phyloP scores from a whole-genome alignment of 2,888 invertebrate species.

The Acanthosepion lycidas region DNA sequence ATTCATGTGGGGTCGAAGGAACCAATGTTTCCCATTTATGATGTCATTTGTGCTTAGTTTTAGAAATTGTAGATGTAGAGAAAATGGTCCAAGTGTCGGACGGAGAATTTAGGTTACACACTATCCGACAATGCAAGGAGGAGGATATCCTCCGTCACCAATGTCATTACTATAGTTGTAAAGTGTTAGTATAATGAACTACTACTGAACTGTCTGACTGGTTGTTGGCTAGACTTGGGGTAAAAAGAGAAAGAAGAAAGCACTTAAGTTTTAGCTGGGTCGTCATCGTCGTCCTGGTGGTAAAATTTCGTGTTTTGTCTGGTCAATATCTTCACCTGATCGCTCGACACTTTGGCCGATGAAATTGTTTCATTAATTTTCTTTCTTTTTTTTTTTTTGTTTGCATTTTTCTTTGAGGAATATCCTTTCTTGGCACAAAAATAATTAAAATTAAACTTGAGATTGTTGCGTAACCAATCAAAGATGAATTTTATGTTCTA shows the following conservation, averaged over 20 bases:
- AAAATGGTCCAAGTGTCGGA: not conserved
- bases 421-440: not conserved
- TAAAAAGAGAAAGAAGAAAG: not conserved
- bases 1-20: not conserved
- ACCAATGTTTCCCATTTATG: not conserved
- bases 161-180: not conserved
- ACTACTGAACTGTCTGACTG: not conserved
- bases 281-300: not conserved
- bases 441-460: too few relatives aligned
- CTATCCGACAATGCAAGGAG: not conserved
- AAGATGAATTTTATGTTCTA: too few relatives aligned
- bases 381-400: too few relatives aligned
- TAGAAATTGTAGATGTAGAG: not conserved
- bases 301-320: not conserved
- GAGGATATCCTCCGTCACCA: not conserved
- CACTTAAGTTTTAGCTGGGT: not conserved
- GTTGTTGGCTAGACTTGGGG: not conserved
- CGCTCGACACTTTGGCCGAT: not conserved
- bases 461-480: too few relatives aligned
- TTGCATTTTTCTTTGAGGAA: not conserved
- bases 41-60: not conserved
- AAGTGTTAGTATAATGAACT: not conserved
- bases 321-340: not conserved
- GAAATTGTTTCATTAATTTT: too few relatives aligned
- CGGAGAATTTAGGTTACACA: not conserved